phyloP scores from a whole-genome alignment of 1,140 invertebrate genomes.

The Nymphalis io region DNA sequence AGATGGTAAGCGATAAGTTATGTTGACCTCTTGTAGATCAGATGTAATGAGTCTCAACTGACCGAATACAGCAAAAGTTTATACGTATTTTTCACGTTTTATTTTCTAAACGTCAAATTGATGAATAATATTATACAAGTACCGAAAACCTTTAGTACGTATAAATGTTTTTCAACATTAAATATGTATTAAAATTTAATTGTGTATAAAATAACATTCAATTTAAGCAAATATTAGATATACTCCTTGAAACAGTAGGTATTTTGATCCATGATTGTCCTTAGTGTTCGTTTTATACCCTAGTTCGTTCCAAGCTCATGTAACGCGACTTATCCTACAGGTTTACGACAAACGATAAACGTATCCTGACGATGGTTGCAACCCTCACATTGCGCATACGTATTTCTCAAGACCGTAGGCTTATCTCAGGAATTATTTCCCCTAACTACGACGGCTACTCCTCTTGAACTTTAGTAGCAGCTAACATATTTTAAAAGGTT shows the following conservation, averaged over 20 bases:
- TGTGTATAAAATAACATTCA: neutral
- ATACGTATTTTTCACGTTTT: slow-evolving; percentile 32
- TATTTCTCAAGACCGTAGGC: slow-evolving; percentile 52
- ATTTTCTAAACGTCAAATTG: neutral
- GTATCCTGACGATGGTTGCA: slow-evolving; percentile 54
- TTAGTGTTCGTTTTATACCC: slow-evolving; percentile 41
- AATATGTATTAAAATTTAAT: too few species aligned
- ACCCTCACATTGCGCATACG: slow-evolving; percentile 49
- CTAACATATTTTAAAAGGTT: neutral
- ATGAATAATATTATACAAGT: neutral
- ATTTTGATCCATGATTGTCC: slow-evolving; percentile 45
- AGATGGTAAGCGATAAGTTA: slow-evolving; percentile 77
- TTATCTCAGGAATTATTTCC: slow-evolving; percentile 56
- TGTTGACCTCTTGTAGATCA: slow-evolving; percentile 45
- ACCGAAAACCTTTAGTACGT: too few species aligned
- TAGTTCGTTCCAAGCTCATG: slow-evolving; percentile 61
- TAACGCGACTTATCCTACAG: slow-evolving; percentile 62
- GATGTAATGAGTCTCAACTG: slow-evolving; percentile 52
- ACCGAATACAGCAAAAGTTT: slow-evolving; percentile 49
- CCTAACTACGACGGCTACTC: slow-evolving; percentile 9
- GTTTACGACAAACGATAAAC: slow-evolving; percentile 70
- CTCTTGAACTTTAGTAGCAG: neutral
- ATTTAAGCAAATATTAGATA: neutral
- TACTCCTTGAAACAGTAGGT: slow-evolving; percentile 18
- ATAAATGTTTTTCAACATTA: too few species aligned